A percentile compares a stretch with the other conserved stretches of the same genome.
Conservation (phyloP, 1,140 invertebrate genomes). For the Micrasema minimum region DNA sequence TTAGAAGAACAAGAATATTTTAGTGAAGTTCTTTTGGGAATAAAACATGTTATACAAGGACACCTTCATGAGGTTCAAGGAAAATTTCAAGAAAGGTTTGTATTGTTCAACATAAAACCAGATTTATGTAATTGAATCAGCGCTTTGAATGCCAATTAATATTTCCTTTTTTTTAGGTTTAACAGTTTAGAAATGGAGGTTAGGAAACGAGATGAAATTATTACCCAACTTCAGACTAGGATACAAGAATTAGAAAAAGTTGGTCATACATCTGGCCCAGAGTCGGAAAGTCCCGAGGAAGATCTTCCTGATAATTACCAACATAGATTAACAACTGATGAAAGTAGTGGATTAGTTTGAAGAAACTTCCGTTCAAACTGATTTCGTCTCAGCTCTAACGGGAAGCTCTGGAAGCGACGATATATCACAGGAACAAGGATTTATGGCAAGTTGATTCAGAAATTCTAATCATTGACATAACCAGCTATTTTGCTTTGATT, state of each 20-base stretch:
- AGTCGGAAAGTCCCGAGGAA: constrained; percentile 7
- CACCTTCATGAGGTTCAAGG: constrained; percentile 75
- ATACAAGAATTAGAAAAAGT: constrained; percentile 75
- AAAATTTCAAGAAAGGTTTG: constrained; percentile 70
- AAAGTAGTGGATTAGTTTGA: too few relatives aligned
- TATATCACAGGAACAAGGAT: constrained; percentile 63
- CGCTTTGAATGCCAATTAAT: too few relatives aligned
- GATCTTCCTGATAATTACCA: too few relatives aligned
- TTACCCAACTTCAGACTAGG: constrained; percentile 76
- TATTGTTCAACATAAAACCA: not conserved
- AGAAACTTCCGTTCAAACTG: constrained; percentile 39
- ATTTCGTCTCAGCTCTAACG: constrained; percentile 54
- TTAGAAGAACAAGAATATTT: constrained; percentile 80
- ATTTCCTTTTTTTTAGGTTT: too few relatives aligned
- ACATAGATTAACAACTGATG: too few relatives aligned
- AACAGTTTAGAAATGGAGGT: constrained; percentile 80
- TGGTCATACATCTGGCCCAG: constrained; percentile 53
- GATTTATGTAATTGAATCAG: too few relatives aligned
- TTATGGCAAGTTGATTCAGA: constrained; percentile 63
- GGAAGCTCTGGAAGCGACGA: constrained; percentile 64
- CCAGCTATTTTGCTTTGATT: too few relatives aligned
- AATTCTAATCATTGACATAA: too few relatives aligned
- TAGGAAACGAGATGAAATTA: constrained; percentile 79
- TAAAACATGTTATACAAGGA: constrained; percentile 80
- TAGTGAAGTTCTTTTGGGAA: constrained; percentile 77